Conservation (phyloP, 2,797 vertebrate species). For the Nyctibius grandis region DNA sequence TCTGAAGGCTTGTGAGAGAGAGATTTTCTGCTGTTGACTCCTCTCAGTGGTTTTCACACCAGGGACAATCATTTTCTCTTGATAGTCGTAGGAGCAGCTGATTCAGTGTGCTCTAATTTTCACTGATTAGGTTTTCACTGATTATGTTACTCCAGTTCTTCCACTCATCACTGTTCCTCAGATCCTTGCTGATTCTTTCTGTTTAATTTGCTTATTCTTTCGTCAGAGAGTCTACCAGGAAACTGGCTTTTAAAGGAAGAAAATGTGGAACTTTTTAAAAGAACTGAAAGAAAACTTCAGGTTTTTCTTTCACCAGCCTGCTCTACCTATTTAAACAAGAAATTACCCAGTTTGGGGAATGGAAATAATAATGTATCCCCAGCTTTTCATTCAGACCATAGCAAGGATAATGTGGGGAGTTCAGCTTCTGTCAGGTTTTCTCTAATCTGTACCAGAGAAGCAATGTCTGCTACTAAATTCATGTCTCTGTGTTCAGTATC, state of each 20-base stretch:
- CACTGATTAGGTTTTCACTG: neutral
- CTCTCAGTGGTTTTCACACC: neutral
- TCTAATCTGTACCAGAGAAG: neutral
- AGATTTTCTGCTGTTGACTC: neutral
- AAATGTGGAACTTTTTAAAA: neutral
- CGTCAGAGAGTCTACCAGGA: neutral
- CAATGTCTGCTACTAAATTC: neutral
- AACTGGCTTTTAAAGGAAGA: neutral
- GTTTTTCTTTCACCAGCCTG: neutral
- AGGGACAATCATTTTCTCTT: neutral
- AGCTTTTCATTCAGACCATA: neutral
- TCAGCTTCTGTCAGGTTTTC: neutral
- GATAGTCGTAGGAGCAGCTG: neutral
- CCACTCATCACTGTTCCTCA: neutral
- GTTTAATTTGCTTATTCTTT: constrained; percentile 1
- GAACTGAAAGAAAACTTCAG: neutral
- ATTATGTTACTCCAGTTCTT: neutral
- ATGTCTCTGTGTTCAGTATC: neutral
- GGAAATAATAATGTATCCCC: neutral
- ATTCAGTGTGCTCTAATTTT: constrained; percentile 17
- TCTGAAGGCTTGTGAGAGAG: neutral
- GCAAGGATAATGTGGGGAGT: neutral
- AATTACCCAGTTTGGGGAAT: neutral
- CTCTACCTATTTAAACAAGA: neutral
- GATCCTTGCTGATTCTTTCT: neutral